Evolutionary conservation across 1,140 invertebrate species (phyloP).

Genomic region (Drosophila pruinosa): DNA sequence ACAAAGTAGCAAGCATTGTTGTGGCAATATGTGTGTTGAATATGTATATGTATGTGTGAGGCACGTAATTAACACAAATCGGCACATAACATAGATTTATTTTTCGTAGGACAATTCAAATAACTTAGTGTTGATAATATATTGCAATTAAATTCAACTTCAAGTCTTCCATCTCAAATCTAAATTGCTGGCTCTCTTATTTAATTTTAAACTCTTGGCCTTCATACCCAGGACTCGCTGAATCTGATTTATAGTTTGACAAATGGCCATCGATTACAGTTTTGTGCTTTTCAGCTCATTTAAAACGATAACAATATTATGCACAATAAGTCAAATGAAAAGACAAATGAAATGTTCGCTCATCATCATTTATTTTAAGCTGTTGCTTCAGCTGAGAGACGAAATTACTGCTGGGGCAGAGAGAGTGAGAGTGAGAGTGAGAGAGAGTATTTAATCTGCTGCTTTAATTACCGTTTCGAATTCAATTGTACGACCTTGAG

Average conservation of each 20-base stretch:
- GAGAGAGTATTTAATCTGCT: constrained; percentile 25
- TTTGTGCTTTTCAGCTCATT: background rate
- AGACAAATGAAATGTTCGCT: background rate
- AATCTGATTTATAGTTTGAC: background rate
- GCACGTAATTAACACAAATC: constrained; percentile 67
- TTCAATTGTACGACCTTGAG: constrained; percentile 47
- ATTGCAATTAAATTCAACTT: too few relatives aligned
- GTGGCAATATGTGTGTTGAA: background rate
- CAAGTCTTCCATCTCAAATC: too few relatives aligned
- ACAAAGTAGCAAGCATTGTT: constrained; percentile 18
- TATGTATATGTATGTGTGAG: background rate
- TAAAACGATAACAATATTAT: constrained; percentile 11
- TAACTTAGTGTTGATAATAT: too few relatives aligned
- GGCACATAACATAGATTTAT: too few relatives aligned
- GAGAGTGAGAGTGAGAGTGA: background rate
- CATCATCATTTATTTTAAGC: constrained; percentile 27
- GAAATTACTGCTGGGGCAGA: constrained; percentile 12
- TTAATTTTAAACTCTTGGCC: too few relatives aligned
- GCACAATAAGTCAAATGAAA: constrained; percentile 34
- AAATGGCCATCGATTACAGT: background rate
- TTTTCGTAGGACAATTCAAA: too few relatives aligned
- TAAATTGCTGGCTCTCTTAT: background rate
- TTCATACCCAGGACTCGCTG: background rate
- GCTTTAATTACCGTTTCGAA: constrained; percentile 41
- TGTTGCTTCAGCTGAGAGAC: background rate